These are phyloP conservation scores for Rhabdornis inornatus DNA, from an alignment of 2,113 vertebrate species.

Conservation along the genomic window DNA sequence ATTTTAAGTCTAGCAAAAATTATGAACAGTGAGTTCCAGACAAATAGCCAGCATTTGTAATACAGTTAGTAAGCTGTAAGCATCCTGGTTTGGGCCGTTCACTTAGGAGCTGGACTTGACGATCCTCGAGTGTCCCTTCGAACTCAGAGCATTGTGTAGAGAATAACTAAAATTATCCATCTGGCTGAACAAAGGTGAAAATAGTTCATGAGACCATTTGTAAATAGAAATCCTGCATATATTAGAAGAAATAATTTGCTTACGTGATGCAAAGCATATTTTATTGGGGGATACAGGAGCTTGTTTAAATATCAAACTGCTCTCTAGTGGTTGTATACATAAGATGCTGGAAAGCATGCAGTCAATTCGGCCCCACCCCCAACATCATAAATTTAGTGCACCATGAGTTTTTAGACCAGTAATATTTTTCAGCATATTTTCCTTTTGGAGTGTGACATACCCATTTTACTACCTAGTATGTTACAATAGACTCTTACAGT, in stretches of 20 bases:
- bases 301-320: background rate
- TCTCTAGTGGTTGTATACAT: background rate
- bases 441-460: background rate
- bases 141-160: background rate
- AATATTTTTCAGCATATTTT: background rate
- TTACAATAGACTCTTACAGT: rapidly evolving
- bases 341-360: background rate
- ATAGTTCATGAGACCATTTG: background rate
- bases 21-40: background rate
- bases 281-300: background rate
- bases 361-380: background rate
- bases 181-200: background rate
- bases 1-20: background rate
- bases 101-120: too few relatives aligned
- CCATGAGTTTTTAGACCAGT: background rate
- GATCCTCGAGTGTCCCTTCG: background rate
- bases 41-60: background rate
- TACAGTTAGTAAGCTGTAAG: background rate
- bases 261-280: background rate
- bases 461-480: background rate
- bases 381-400: background rate
- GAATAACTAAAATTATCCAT: background rate
- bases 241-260: background rate
- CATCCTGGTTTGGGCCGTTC: background rate
- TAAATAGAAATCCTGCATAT: background rate